Evolutionary conservation across 1,140 invertebrate genomes (phyloP).

Genomic region (Zaprionus vittiger): DNA sequence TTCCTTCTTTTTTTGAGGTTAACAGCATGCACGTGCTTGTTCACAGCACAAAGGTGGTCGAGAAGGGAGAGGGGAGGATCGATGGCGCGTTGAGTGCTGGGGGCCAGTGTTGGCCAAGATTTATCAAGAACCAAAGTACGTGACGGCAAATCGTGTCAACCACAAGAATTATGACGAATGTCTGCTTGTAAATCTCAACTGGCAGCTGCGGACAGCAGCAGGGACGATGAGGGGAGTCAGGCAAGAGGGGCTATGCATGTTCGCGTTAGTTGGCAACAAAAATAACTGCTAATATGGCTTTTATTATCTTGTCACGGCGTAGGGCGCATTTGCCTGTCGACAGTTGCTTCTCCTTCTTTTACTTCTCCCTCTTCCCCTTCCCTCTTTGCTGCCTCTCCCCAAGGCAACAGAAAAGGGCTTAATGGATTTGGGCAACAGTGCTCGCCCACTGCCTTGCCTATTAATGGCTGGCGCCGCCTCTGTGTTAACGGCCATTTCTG

Average conservation of each 20-base stretch:
- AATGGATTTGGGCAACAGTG: constrained; percentile 28
- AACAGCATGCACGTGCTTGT: constrained; percentile 74
- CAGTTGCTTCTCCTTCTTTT: background rate
- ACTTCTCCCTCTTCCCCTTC: background rate
- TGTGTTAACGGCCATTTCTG: constrained; percentile 18
- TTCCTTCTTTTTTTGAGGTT: constrained; percentile 60
- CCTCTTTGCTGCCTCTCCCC: background rate
- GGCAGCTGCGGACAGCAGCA: constrained; percentile 29
- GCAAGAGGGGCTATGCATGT: background rate
- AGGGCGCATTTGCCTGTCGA: constrained; percentile 9
- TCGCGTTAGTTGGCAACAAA: constrained; percentile 7
- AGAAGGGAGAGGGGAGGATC: constrained; percentile 49
- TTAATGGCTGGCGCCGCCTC: constrained; percentile 7
- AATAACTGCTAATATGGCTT: constrained; percentile 64
- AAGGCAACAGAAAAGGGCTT: background rate
- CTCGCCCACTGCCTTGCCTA: constrained; percentile 2
- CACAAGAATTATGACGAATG: constrained; percentile 73
- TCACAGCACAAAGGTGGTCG: constrained; percentile 56
- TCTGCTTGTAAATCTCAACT: constrained; percentile 65
- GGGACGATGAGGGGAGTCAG: constrained; percentile 18
- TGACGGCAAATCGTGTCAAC: constrained; percentile 77
- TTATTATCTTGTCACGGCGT: constrained; percentile 59
- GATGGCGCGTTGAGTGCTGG: constrained; percentile 61
- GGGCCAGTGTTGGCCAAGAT: constrained; percentile 50
- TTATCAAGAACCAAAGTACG: constrained; percentile 72